Percentiles rank a stretch among this genome's conserved stretches.
phyloP scores from a whole-genome alignment of 1,140 invertebrate species.

The Bicyclus anynana region DNA sequence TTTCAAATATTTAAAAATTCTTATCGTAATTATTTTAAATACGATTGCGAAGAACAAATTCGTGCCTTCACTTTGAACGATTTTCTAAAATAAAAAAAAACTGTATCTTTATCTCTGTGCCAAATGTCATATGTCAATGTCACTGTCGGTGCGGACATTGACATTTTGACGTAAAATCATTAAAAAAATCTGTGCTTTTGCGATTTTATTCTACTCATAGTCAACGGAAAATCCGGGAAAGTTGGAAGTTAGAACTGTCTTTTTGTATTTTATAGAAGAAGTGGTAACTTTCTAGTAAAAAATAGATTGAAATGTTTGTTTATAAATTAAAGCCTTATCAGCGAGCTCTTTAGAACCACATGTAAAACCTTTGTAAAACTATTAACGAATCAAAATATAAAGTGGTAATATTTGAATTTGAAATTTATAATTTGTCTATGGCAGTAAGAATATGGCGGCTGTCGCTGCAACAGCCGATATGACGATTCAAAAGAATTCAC shows the following conservation, averaged over 20 bases:
- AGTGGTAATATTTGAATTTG: constrained; percentile 1
- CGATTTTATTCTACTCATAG: too few species aligned
- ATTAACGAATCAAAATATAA: too few species aligned
- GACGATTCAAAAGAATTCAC: constrained; percentile 84
- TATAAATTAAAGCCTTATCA: too few species aligned
- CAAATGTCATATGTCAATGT: background rate
- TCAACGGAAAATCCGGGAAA: too few species aligned
- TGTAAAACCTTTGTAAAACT: too few species aligned
- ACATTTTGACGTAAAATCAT: too few species aligned
- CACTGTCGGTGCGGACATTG: background rate
- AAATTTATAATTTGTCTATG: constrained; percentile 25
- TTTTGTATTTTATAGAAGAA: too few species aligned
- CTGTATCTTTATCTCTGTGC: background rate
- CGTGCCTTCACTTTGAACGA: background rate
- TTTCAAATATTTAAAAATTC: background rate
- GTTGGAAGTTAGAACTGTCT: too few species aligned
- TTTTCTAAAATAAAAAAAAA: background rate
- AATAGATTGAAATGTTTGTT: too few species aligned
- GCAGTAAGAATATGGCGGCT: constrained; percentile 70
- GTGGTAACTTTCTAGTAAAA: too few species aligned
- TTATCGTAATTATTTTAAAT: background rate
- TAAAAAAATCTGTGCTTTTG: too few species aligned
- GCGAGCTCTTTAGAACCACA: too few species aligned
- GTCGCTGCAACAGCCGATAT: constrained; percentile 78
- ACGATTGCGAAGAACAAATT: background rate